Evolutionary conservation across 2,797 vertebrate species (phyloP), one percentile per base, ranked within the genome.

Genomic region (Pipistrellus pipistrellus): DNA sequence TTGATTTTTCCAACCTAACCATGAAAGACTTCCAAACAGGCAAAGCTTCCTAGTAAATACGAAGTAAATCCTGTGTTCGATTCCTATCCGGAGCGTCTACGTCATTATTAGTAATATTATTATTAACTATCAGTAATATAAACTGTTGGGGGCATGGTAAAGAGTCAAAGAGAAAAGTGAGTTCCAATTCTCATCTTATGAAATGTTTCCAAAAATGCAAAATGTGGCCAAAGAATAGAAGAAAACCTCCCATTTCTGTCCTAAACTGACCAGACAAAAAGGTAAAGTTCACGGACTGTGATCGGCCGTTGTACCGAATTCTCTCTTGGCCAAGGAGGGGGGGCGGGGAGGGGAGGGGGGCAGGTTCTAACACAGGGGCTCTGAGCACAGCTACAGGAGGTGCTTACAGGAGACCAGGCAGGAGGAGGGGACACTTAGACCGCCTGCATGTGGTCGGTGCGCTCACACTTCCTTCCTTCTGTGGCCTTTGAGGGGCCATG

Each of bases 91-190:
- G 32, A 78, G 77, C n/a, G 72, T 7, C n/a, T 21, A 51, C 1
- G 18, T 88, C n/a, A 8, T 15, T 35, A 72, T 62, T 30, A 62
- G 27, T 14, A 62, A 30, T 13, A 30, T 62, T 30, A 30, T 13
- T 27, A 32, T 75, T 44, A 44, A 44, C 48, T 72, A 87, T 81
- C n/a, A 77, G 27, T 64, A 46, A 81, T n/a, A 68, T 20, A 88
- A 92, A 71, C 44, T 87, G 57, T 57, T 11, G 64, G 23, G 44
- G 41, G 5, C 8, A 38, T 66, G 17, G 21, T 73, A 57, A 82
- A n/a, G 27, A 30, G 38, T 76, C 59, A 82, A n/a, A 51, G 66
- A 92, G 75, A 81, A 78, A 86, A 81, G 25, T 76, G 27, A 85
- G 48, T 64, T 81, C 64, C 55, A 66, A 88, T 46, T n/a, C 21